Base-by-base conservation (phyloP, 2,888 invertebrate species). In the Diarsia mendica region DNA sequence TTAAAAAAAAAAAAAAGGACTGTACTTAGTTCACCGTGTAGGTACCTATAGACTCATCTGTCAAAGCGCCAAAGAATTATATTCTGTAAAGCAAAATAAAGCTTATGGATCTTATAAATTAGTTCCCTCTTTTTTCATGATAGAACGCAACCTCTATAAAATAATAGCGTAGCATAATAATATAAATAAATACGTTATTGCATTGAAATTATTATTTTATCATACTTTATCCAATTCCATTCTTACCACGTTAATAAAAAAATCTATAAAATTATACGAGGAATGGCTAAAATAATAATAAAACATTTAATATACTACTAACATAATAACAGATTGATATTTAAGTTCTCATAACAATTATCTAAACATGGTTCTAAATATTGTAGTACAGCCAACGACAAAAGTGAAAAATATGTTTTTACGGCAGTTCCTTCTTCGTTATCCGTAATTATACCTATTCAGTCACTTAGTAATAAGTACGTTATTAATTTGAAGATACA, bases 261-360 rank as follows among this genome's bases (percentile, higher is more conserved):
- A 84, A 78, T 18, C 64, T 77, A 67, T 75, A 79, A 71, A 85
- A 72, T 20, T 85, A 65, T 23, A 77, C 75, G 33, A 84, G 80
- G 86, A 86, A 84, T 84, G 80, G 74, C 84, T 83, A 79, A 82
- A 78, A 75, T 69, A 74, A 69, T 66, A 71, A 71, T 78, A 65
- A 82, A 82, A 82, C 79, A 79, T 67, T 77, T 60, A 63, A 72
- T 67, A 72, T 65, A 70, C 75, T 79, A 85, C 51, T 61, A 70
- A 79, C 70, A 63, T 63, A 65, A 76, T 77, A 83, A 84, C 76
- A 85, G 72, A 58, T 58, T 46, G 39, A 74, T 69, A 63, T 63
- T 44, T 64, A 51, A 67, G 20, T 82, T 72, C 20, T 64, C 60
- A 13, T 70, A 82, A 67, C 58, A 81, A 55, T 67, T n/a, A 61